phyloP scores from a whole-genome alignment of 2,113 vertebrate species.

The Bujurquina vittata region DNA sequence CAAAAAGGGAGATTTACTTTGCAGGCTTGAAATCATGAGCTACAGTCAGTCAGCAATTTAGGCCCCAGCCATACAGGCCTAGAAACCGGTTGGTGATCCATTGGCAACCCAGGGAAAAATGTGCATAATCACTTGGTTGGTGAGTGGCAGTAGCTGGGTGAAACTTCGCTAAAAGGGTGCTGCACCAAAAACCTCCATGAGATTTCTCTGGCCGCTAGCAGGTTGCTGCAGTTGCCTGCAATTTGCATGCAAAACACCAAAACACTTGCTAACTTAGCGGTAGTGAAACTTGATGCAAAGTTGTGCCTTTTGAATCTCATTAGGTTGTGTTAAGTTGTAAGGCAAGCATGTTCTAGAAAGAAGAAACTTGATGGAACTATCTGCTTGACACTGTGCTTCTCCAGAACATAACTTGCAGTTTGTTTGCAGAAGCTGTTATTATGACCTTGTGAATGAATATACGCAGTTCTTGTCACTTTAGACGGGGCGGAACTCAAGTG shows the following conservation, averaged over 20 bases:
- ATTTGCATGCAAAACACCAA: background rate
- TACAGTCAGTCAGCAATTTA: background rate
- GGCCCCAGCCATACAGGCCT: background rate
- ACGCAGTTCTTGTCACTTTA: too few relatives aligned
- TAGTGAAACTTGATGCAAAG: background rate
- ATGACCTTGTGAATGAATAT: background rate
- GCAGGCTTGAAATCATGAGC: background rate
- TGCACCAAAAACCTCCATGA: background rate
- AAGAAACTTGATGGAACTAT: too few relatives aligned
- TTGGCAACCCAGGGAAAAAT: background rate
- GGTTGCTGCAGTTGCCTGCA: background rate
- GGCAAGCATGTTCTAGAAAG: too few relatives aligned
- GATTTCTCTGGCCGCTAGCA: background rate
- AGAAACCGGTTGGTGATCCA: background rate
- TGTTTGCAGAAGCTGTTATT: too few relatives aligned
- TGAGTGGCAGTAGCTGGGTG: background rate
- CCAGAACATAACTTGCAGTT: too few relatives aligned
- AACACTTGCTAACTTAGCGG: too few relatives aligned
- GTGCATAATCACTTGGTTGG: background rate
- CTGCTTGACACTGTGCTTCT: too few relatives aligned
- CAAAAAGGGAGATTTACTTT: background rate
- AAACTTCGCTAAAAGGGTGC: background rate
- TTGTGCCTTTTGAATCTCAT: background rate
- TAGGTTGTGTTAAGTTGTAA: too few relatives aligned
- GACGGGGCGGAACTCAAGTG: too few relatives aligned